Percentiles rank a stretch among this genome's conserved stretches.
These are phyloP conservation scores for Calephelis virginiensis DNA, from an alignment of 1,140 invertebrate genomes.

Conservation along the genomic window DNA sequence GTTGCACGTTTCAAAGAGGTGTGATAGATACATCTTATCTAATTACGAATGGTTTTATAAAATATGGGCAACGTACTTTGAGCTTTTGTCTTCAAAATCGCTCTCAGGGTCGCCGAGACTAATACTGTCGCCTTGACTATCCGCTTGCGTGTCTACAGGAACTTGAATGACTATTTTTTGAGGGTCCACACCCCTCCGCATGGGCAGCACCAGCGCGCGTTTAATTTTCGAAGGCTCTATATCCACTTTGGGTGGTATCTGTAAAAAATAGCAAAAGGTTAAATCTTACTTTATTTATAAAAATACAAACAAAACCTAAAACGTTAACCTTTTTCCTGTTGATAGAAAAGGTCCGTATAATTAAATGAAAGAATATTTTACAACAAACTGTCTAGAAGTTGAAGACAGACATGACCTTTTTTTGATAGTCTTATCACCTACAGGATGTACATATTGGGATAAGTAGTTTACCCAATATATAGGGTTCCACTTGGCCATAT, in stretches of 20 bases:
- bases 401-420: no score
- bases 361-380: no score
- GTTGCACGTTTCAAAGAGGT: no score
- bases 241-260: conserved; percentile 69
- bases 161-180: conserved; percentile 75
- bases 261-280: conserved; percentile 24
- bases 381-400: no score
- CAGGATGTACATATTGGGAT: no score
- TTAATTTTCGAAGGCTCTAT: conserved; percentile 51
- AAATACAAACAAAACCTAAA: no score
- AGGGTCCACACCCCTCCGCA: conserved; percentile 59
- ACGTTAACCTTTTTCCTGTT: no score
- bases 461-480: no score
- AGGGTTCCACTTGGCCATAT: no score
- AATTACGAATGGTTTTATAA: not conserved
- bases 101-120: conserved; percentile 49
- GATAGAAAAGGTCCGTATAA: no score
- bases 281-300: not conserved
- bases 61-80: conserved; percentile 35
- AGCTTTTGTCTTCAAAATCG: conserved; percentile 45
- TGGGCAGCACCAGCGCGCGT: conserved; percentile 62
- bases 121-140: conserved; percentile 49
- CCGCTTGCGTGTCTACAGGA: conserved; percentile 42
- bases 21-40: no score
- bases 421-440: no score